Percentiles rank a stretch among this genome's conserved stretches.
Evolutionary conservation across 2,797 vertebrate species (phyloP).

Genomic region (Trachops cirrhosus): DNA sequence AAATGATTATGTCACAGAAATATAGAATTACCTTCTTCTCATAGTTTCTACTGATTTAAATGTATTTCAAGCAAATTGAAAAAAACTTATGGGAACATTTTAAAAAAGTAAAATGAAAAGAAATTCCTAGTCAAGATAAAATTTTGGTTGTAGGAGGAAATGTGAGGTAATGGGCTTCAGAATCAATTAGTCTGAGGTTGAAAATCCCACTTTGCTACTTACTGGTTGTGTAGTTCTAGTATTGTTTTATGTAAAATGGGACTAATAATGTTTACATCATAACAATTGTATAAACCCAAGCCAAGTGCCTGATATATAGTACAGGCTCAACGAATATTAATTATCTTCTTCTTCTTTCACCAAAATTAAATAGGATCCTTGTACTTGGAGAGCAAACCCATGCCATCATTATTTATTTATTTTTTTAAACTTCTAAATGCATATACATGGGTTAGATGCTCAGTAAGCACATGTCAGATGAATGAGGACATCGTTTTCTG

Average conservation of each 20-base stretch:
- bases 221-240: not conserved
- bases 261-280: not conserved
- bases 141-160: not conserved
- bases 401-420: not conserved
- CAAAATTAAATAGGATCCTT: slow-evolving; percentile 27
- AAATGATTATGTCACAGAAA: not conserved
- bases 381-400: not conserved
- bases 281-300: not conserved
- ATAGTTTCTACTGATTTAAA: not conserved
- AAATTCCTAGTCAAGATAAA: slow-evolving; percentile 7
- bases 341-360: not conserved
- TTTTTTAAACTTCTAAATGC: not conserved
- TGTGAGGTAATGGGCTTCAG: not conserved
- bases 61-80: not conserved
- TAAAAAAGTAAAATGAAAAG: not conserved
- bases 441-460: slow-evolving; percentile 11
- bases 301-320: not conserved
- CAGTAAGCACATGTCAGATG: slow-evolving; percentile 46
- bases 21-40: not conserved
- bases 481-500: slow-evolving; percentile 50
- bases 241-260: not conserved
- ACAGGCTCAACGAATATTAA: not conserved
- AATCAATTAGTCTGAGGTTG: not conserved
- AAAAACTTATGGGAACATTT: slow-evolving; percentile 40
- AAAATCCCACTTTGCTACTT: not conserved